Base-by-base conservation (phyloP, 2,113 vertebrate genomes). In the Talpa occidentalis region DNA sequence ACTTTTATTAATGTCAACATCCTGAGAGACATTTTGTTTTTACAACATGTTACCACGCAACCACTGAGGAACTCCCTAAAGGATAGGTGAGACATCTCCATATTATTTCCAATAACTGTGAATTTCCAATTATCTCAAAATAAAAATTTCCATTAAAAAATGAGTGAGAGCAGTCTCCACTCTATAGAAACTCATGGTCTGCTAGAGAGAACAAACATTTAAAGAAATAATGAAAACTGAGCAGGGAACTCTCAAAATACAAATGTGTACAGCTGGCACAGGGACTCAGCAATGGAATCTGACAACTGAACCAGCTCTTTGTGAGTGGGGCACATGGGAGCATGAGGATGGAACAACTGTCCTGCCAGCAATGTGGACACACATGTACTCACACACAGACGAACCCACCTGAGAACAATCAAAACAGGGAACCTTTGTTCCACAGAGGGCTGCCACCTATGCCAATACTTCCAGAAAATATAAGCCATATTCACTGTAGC, bases 181-280 rank as follows among this genome's bases (percentile, higher is more conserved):
- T 32, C 59, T 44, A 42, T 0, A 60, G 42, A 88, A 76, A 7
- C 6, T 10, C 35, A 60, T 1, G 22, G 21, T 76, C 28, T 26
- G 19, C 10, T 40, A 37, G 44, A 84, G 12, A 91, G 72, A 21
- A 40, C 42, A 64, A 28, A 28, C 10, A 88, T 44, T 56, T 78
- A 15, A 44, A 82, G 69, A 73, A 82, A 40, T 21, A 40, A 42
- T 15, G 7, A 49, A 62, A 81, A 14, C 6, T 44, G 54, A 44
- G 35, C 44, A 52, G 60, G 28, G 24, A 49, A 76, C 7, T 35
- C 10, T 12, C 12, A 32, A 0, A 21, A 22, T 35, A 3, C 28
- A 44, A 28, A 21, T 4, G 12, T 21, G 11, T n/a, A n/a, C 0
- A 0, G 16, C 10, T 22, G 4, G 47, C 49, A 32, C 0, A 26